phyloP scores from a whole-genome alignment of 2,797 vertebrate species.

The Takifugu rubripes region DNA sequence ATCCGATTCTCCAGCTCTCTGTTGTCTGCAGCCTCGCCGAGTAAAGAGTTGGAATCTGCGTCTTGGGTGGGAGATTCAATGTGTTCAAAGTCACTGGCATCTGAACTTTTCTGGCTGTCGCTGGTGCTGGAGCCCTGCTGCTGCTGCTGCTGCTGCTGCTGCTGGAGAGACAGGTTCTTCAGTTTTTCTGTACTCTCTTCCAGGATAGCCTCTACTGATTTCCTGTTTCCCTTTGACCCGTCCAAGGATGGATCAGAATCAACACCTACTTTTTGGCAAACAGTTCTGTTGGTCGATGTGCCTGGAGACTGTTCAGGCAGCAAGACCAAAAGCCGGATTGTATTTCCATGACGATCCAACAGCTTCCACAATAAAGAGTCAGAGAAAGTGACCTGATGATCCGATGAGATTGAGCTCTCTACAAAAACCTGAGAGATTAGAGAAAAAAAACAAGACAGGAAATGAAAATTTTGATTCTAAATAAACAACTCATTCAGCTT shows the following conservation, averaged over 20 bases:
- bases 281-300: slow-evolving; percentile 80
- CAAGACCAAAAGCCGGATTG: slow-evolving; percentile 89
- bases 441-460: slow-evolving; percentile 6
- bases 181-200: slow-evolving; percentile 98
- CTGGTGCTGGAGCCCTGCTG: slow-evolving; percentile 86
- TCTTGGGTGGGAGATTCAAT: slow-evolving; percentile 91
- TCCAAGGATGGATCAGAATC: slow-evolving; percentile 81
- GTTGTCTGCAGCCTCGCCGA: slow-evolving; percentile 78
- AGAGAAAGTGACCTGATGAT: slow-evolving; percentile 86
- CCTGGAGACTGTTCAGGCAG: slow-evolving; percentile 92
- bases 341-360: slow-evolving; percentile 96
- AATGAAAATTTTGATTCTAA: background rate
- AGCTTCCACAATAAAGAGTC: slow-evolving; percentile 96
- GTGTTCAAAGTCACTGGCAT: slow-evolving; percentile 93
- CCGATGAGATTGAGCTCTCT: slow-evolving; percentile 90
- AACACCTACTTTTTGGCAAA: slow-evolving; percentile 80
- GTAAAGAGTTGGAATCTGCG: slow-evolving; percentile 81
- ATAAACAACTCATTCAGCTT: background rate
- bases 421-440: slow-evolving; percentile 84
- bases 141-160: slow-evolving; percentile 81
- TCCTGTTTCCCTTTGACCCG: slow-evolving; percentile 81
- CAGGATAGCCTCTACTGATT: slow-evolving; percentile 94
- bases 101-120: slow-evolving; percentile 94
- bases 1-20: slow-evolving; percentile 90
- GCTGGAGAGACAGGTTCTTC: slow-evolving; percentile 90